phyloP scores from a whole-genome alignment of 2,113 vertebrate species.

The Percopsis transmontana region DNA sequence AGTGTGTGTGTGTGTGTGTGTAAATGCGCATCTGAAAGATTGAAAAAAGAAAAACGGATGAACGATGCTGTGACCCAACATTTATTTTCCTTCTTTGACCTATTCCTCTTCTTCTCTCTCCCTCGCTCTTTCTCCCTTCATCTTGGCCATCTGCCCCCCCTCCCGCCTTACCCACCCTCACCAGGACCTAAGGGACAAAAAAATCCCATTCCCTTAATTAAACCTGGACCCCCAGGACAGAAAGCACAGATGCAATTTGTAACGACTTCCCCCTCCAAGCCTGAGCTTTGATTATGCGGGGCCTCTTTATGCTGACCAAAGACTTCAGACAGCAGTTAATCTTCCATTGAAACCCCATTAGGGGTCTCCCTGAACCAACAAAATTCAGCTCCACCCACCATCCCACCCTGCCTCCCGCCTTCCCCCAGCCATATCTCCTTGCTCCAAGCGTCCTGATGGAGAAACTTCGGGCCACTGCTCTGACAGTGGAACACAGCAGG shows the following conservation, averaged over 20 bases:
- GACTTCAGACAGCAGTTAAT: conserved; percentile 76
- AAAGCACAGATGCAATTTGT: conserved; percentile 74
- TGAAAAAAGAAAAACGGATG: too few relatives aligned
- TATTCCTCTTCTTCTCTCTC: not conserved
- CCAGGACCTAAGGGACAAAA: conserved; percentile 37
- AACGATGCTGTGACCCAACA: too few relatives aligned
- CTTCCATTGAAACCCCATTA: conserved; percentile 73
- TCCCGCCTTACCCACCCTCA: conserved; percentile 21
- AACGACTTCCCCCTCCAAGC: conserved; percentile 70
- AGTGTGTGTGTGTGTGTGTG: not conserved
- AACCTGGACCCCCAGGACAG: conserved; percentile 68
- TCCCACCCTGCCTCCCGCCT: conserved; percentile 6
- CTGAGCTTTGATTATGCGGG: conserved; percentile 65
- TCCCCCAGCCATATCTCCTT: not conserved
- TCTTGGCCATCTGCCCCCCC: conserved; percentile 13
- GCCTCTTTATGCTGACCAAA: conserved; percentile 76
- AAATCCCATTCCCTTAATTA: conserved; percentile 78
- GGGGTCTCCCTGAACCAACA: conserved; percentile 19
- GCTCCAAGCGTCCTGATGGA: not conserved
- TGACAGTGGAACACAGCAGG: conserved; percentile 21
- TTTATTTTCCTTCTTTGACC: not conserved
- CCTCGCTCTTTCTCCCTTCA: conserved; percentile 23
- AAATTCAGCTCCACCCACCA: not conserved
- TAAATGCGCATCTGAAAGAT: not conserved
- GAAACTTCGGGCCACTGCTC: conserved; percentile 5